These are phyloP conservation scores for Crematogaster levior DNA, from an alignment of 2,888 invertebrate species.

Conservation along the genomic window DNA sequence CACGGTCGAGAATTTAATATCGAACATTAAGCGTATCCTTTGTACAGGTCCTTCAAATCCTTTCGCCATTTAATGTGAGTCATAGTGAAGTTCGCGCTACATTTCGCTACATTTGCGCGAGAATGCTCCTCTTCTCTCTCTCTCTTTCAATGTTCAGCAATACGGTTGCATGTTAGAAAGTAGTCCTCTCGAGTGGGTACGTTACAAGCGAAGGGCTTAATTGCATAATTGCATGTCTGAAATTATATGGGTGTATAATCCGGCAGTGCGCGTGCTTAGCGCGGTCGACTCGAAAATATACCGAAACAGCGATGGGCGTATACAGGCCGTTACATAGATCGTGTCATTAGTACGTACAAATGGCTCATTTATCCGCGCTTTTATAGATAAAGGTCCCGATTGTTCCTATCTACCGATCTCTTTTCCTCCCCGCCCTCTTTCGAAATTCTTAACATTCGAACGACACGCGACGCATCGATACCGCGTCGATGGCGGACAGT, in stretches of 20 bases:
- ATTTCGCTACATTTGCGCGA: constrained; percentile 45
- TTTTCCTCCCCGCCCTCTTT: background rate
- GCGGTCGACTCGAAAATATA: constrained; percentile 51
- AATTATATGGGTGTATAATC: constrained; percentile 59
- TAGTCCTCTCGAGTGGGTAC: constrained; percentile 53
- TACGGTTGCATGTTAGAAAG: constrained; percentile 55
- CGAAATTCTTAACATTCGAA: constrained; percentile 17
- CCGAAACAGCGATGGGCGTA: constrained; percentile 45
- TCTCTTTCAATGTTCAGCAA: constrained; percentile 12
- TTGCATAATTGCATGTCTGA: constrained; percentile 68
- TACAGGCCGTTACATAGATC: constrained; percentile 53
- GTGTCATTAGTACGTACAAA: constrained; percentile 60
- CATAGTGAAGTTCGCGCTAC: constrained; percentile 20
- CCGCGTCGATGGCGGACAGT: constrained; percentile 24
- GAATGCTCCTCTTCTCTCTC: background rate
- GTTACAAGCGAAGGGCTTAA: constrained; percentile 63
- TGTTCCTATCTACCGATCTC: background rate
- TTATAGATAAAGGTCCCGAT: constrained; percentile 22
- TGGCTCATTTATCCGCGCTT: constrained; percentile 58
- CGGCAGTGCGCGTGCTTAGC: constrained; percentile 30
- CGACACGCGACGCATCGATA: constrained; percentile 28
- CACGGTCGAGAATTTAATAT: constrained; percentile 35
- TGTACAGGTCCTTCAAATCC: constrained; percentile 44
- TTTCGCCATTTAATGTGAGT: constrained; percentile 45
- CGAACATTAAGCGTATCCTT: constrained; percentile 40